These are phyloP conservation scores for Bombus fervidus DNA, from an alignment of 1,140 invertebrate species.

Conservation along the genomic window DNA sequence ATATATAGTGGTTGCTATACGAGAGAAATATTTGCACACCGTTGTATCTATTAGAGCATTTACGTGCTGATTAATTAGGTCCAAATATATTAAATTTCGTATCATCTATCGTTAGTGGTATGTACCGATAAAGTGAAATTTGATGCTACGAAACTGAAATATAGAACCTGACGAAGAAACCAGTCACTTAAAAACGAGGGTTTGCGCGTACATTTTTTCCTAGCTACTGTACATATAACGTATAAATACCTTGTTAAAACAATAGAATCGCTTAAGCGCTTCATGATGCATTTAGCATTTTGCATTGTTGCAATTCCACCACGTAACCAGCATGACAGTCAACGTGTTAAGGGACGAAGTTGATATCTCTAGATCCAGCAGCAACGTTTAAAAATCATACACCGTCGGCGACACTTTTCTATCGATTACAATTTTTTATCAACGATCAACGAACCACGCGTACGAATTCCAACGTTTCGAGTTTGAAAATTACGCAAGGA, in stretches of 20 bases:
- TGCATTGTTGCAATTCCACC: no score
- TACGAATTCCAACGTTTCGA: not conserved
- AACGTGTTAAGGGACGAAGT: not conserved
- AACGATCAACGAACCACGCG: no score
- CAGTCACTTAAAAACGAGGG: not conserved
- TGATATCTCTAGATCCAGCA: not conserved
- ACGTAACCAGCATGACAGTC: no score
- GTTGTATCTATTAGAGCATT: not conserved
- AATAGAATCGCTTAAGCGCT: no score
- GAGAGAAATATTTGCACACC: not conserved
- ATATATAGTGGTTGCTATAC: not conserved
- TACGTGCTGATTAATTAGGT: not conserved
- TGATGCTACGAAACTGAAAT: not conserved
- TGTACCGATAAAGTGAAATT: no score
- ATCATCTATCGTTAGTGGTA: not conserved
- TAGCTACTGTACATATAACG: no score
- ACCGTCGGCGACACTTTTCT: no score
- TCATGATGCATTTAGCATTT: no score
- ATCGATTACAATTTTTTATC: not conserved
- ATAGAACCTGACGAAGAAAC: not conserved
- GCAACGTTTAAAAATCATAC: not conserved
- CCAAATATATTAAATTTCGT: not conserved
- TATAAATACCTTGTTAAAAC: no score
- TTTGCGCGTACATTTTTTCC: not conserved
- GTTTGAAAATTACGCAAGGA: not conserved